phyloP scores from a whole-genome alignment of 2,888 invertebrate genomes.

The Erpobdella octoculata region DNA sequence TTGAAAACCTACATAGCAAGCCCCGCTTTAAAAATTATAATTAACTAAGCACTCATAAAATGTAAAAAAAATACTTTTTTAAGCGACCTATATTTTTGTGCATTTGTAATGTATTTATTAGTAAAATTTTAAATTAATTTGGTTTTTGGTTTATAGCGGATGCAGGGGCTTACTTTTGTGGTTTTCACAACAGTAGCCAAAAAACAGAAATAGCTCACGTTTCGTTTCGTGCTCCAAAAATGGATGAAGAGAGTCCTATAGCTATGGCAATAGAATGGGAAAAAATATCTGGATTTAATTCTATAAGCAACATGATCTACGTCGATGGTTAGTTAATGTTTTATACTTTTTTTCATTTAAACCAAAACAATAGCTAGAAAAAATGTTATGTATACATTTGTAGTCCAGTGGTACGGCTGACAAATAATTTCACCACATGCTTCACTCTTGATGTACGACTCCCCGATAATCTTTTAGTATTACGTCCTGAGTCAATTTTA shows the following conservation, averaged over 20 bases:
- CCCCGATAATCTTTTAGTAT: too few relatives aligned
- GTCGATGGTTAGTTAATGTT: conserved; percentile 13
- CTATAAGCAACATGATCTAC: conserved; percentile 22
- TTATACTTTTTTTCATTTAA: background rate
- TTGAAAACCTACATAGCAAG: too few relatives aligned
- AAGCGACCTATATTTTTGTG: background rate
- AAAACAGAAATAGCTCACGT: background rate
- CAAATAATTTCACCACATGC: too few relatives aligned
- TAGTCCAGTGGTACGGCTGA: too few relatives aligned
- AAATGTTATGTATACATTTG: too few relatives aligned
- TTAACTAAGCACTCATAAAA: too few relatives aligned
- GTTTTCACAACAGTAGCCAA: background rate
- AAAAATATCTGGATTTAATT: conserved; percentile 1
- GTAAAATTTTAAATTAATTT: background rate
- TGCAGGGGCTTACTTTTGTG: conserved; percentile 25
- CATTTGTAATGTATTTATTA: background rate
- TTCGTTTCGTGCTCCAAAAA: background rate
- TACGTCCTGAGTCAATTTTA: too few relatives aligned
- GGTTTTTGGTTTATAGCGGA: too few relatives aligned
- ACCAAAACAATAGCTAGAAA: too few relatives aligned
- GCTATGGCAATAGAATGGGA: conserved; percentile 22
- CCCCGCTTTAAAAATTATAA: too few relatives aligned
- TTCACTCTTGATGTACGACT: too few relatives aligned
- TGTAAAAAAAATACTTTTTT: too few relatives aligned
- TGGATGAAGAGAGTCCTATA: conserved; percentile 14